Evolutionary conservation across 2,888 invertebrate genomes (phyloP).

Genomic region (Pemphredon lugubris): DNA sequence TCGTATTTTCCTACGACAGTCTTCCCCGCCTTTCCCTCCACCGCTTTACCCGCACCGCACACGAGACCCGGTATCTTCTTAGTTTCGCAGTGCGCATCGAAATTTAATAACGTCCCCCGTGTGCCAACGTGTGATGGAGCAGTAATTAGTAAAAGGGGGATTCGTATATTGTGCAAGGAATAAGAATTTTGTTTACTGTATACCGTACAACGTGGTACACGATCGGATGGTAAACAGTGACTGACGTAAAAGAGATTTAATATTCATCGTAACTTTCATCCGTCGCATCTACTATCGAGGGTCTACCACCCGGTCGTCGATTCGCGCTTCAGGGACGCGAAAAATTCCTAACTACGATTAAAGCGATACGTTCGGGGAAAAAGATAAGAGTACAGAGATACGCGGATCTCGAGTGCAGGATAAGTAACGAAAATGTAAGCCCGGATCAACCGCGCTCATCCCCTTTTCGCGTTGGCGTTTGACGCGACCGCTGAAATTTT

Average conservation of each 20-base stretch:
- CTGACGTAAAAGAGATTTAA: too few relatives aligned
- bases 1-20: constrained; percentile 1
- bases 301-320: too few relatives aligned
- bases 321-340: too few relatives aligned
- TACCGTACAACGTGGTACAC: too few relatives aligned
- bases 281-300: too few relatives aligned
- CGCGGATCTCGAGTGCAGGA: constrained; percentile 16
- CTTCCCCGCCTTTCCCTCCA: not conserved
- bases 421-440: constrained; percentile 74
- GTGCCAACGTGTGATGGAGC: not conserved
- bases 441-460: constrained; percentile 75
- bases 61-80: constrained; percentile 6
- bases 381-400: not conserved
- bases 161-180: not conserved
- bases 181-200: too few relatives aligned
- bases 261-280: too few relatives aligned
- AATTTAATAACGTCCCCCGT: constrained; percentile 22
- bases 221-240: too few relatives aligned
- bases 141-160: not conserved
- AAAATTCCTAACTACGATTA: not conserved
- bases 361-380: not conserved
- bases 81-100: constrained; percentile 11
- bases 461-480: constrained; percentile 74
- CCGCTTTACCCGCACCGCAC: not conserved
- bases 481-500: constrained; percentile 78